These are phyloP conservation scores for Pseudopodoces humilis DNA, from an alignment of 2,113 vertebrate species.

Conservation along the genomic window DNA sequence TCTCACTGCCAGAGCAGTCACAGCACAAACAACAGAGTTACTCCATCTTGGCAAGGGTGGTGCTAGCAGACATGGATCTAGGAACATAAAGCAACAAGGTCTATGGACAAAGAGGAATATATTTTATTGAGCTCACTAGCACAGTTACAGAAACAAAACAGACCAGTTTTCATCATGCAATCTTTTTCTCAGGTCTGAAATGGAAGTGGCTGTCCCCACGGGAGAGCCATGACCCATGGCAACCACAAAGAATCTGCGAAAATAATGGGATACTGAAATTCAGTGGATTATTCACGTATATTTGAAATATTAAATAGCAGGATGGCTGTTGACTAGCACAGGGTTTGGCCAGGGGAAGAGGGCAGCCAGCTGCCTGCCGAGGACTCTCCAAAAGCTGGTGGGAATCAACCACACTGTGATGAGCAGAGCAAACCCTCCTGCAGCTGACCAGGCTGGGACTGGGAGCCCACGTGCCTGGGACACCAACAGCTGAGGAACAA, in stretches of 20 bases:
- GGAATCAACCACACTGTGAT: accelerated
- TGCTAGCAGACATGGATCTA: accelerated
- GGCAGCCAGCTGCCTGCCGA: background rate
- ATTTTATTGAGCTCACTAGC: background rate
- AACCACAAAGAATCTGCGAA: background rate
- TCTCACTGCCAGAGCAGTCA: background rate
- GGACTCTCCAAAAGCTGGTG: background rate
- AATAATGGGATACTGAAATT: background rate
- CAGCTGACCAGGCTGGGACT: background rate
- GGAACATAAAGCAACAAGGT: background rate
- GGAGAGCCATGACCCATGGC: background rate
- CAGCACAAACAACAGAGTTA: background rate
- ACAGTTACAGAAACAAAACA: background rate
- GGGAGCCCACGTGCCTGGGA: accelerated
- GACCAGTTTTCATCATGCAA: background rate
- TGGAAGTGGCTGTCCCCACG: background rate
- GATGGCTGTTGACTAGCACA: background rate
- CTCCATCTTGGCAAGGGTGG: background rate
- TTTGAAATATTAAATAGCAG: background rate
- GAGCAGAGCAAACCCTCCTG: background rate
- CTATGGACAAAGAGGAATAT: background rate
- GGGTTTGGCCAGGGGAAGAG: background rate
- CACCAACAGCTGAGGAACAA: background rate
- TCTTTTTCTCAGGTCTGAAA: background rate
- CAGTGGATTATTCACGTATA: background rate